These are phyloP conservation scores for Callocephalon fimbriatum DNA, from an alignment of 2,113 vertebrate species.

Conservation along the genomic window DNA sequence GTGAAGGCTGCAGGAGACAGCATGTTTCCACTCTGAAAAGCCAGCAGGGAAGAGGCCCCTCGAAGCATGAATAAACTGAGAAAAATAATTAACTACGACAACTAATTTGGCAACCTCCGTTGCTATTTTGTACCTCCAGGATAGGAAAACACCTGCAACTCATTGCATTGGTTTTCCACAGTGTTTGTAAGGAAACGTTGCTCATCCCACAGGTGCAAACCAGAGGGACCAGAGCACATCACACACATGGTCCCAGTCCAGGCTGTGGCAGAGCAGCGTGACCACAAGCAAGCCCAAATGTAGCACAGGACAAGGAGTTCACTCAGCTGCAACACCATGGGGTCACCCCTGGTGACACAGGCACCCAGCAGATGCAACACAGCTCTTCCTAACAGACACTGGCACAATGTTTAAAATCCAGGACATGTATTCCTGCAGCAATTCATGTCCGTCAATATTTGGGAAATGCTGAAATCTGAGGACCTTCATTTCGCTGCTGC, in stretches of 20 bases:
- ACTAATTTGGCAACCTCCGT: background rate
- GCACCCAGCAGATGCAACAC: background rate
- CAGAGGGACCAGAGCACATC: background rate
- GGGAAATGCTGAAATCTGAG: background rate
- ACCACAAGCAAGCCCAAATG: background rate
- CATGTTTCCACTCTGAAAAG: background rate
- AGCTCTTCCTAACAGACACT: background rate
- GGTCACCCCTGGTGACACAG: background rate
- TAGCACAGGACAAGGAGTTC: background rate
- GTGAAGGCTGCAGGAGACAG: background rate
- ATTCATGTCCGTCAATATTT: background rate
- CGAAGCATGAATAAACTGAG: background rate
- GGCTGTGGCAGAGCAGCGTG: background rate
- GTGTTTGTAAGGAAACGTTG: fast-evolving
- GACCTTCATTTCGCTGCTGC: background rate
- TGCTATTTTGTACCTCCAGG: background rate
- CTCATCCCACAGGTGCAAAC: background rate
- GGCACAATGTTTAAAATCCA: background rate
- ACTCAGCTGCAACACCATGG: background rate
- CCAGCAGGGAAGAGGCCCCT: background rate
- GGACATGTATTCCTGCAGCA: background rate
- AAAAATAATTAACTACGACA: background rate
- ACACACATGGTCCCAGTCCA: fast-evolving
- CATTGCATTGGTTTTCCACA: background rate
- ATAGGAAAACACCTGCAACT: background rate